Percentiles rank a stretch among this genome's conserved stretches.
phyloP scores from a whole-genome alignment of 2,888 invertebrate genomes.

The Parnassius orleans region DNA sequence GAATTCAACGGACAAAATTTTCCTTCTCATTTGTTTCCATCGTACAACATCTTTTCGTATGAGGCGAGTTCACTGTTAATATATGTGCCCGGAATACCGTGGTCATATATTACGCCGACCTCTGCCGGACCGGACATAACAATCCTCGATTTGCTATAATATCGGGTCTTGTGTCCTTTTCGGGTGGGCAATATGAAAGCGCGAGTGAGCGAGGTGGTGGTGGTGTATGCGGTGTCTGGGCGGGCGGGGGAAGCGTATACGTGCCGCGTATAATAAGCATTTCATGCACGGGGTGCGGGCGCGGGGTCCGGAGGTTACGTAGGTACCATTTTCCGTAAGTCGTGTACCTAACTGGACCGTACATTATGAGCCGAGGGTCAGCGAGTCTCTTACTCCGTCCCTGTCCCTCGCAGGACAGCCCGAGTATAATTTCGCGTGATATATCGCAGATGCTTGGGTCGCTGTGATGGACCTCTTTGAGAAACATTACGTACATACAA shows the following conservation, averaged over 20 bases:
- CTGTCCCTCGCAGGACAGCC: slow-evolving; percentile 68
- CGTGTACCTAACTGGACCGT: slow-evolving; percentile 82
- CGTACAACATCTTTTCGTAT: slow-evolving; percentile 79
- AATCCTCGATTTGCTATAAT: slow-evolving; percentile 82
- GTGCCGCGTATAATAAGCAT: slow-evolving; percentile 83
- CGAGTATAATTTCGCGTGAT: slow-evolving; percentile 78
- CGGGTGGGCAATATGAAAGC: slow-evolving; percentile 50
- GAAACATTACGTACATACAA: slow-evolving; percentile 41
- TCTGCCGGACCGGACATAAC: slow-evolving; percentile 81
- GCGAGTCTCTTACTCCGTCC: slow-evolving; percentile 68
- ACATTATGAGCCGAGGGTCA: slow-evolving; percentile 81
- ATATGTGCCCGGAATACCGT: slow-evolving; percentile 81
- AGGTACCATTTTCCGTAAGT: slow-evolving; percentile 79
- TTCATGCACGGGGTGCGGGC: slow-evolving; percentile 80
- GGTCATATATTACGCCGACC: slow-evolving; percentile 81
- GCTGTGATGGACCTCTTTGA: slow-evolving; percentile 68
- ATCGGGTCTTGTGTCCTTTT: slow-evolving; percentile 74
- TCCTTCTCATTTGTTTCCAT: slow-evolving; percentile 81
- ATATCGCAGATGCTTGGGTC: slow-evolving; percentile 67
- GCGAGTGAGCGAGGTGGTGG: slow-evolving; percentile 57
- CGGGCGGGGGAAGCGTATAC: slow-evolving; percentile 71
- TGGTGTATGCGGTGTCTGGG: slow-evolving; percentile 44
- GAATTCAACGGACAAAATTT: slow-evolving; percentile 76
- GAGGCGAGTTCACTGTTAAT: slow-evolving; percentile 80
- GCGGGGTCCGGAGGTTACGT: slow-evolving; percentile 69